Evolutionary conservation across 2,113 vertebrate genomes (phyloP), one percentile per base, ranked within the genome.

Genomic region (Triplophysa rosa): DNA sequence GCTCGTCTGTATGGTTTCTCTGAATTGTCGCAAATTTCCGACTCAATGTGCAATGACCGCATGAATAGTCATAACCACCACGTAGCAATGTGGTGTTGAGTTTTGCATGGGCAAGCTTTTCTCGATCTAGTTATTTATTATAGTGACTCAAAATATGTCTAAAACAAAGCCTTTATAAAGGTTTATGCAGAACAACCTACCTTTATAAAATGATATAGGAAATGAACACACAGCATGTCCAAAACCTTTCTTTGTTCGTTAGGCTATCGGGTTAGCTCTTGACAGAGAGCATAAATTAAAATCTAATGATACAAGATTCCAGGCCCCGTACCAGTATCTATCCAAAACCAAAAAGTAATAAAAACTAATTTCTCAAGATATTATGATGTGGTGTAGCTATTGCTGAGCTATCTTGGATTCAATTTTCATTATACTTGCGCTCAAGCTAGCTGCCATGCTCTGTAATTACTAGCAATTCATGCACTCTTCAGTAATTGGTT

Each of bases 391-490:
- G 8, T 40, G 59, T 63, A 64, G 68, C 65, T 67, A 23, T 29
- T 61, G 54, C 37, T 66, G 77, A 80, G 76, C 77, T 82, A 77
- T 87, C 87, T 85, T 87, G 76, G 87, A 83, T 80, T 80, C 82
- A 89, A 85, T 83, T 87, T 89, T 87, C 85, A 90, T 89, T 91
- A 65, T 85, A 88, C 87, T 84, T 85, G 80, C 64, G 70, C 87
- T 89, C 85, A 86, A 85, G 66, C 83, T 89, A 87, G 86, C 87
- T 80, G 88, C 74, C 84, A 88, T 67, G 88, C 52, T 88, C 86
- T 90, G 86, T 90, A 91, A 91, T 92, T 92, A 92, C 89, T 82
- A 87, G 82, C 79, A 85, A 85, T 91, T 90, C 90, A 89, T 87
- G 80, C 83, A 79, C 80, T 72, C 80, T 81, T 16, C 49, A 83